Evolutionary conservation across 2,888 invertebrate genomes (phyloP).

Genomic region (Ormyrus nitidulus): DNA sequence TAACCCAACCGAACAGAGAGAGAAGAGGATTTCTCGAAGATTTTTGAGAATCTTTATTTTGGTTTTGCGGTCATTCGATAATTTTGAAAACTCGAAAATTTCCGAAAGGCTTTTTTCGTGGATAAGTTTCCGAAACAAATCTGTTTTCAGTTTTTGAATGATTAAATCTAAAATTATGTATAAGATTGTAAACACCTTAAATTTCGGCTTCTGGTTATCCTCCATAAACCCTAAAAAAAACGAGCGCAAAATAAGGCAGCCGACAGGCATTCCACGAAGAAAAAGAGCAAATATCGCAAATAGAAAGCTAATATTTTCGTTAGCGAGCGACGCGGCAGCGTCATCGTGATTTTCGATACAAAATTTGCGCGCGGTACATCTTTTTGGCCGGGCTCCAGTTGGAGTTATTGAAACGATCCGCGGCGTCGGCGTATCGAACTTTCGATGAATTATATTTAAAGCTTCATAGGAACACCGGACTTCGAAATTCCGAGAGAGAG

Average conservation of each 20-base stretch:
- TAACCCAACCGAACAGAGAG: no score
- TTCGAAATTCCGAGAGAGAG: background rate
- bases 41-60: background rate
- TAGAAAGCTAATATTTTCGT: slow-evolving; percentile 35
- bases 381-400: slow-evolving; percentile 65
- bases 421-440: slow-evolving; percentile 67
- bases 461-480: background rate
- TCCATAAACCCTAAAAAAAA: no score
- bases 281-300: background rate
- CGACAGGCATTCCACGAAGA: background rate
- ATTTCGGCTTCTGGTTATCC: no score
- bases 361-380: slow-evolving; percentile 66
- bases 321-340: slow-evolving; percentile 52
- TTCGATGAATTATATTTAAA: slow-evolving; percentile 69
- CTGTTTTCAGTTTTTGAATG: background rate
- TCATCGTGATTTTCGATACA: slow-evolving; percentile 66
- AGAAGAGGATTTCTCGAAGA: background rate
- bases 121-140: background rate
- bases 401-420: slow-evolving; percentile 60
- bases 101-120: background rate
- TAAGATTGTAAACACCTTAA: no score
- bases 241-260: no score
- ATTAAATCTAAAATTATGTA: no score
- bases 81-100: background rate
- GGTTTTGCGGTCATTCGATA: background rate